Base-by-base conservation (phyloP, 1,140 invertebrate species). In the Odontomachus brunneus region DNA sequence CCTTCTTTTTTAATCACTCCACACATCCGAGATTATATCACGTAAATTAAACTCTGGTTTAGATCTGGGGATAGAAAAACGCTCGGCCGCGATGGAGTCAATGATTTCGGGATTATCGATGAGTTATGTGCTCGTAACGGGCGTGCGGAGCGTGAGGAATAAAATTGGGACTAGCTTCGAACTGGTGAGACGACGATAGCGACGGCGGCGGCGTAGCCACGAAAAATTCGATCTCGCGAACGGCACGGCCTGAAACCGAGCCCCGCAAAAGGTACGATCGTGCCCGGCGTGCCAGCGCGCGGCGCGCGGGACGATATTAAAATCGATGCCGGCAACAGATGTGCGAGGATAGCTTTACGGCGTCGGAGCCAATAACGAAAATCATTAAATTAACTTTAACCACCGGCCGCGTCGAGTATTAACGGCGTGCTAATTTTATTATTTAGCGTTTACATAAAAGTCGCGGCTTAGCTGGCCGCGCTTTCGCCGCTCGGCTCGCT, bases 301-400 rank as follows among this genome's bases (percentile, higher is more conserved):
- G 67, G 76, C 53, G 83, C 87, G 76, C 66, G 87, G 83, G 84
- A 86, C 86, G 89, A 90, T 92, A 93, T 93, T 93, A 93, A 93
- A 93, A 93, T 93, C 92, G 92, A 93, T 91, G 91, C 80, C 75
- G 91, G 92, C 90, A 93, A 93, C 92, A 93, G 92, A 93, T 93
- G 92, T 92, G 88, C 87, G 66, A 67, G 67, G 92, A 93, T 92
- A 92, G 92, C 87, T 93, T 93, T 93, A 93, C 88, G 90, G 87
- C 82, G 84, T 60, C 83, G 82, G 80, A 84, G 84, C 91, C 90
- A 93, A 93, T 93, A 93, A 93, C 90, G 92, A 90, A 93, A 93
- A 92, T 92, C 92, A 91, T 93, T 92, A 93, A 93, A 93, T 93
- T 93, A 93, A 83, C 86, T 85, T 86, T 89, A 89, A 84, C 83